phyloP scores from a whole-genome alignment of 2,888 invertebrate species.

The Drosophila colorata region DNA sequence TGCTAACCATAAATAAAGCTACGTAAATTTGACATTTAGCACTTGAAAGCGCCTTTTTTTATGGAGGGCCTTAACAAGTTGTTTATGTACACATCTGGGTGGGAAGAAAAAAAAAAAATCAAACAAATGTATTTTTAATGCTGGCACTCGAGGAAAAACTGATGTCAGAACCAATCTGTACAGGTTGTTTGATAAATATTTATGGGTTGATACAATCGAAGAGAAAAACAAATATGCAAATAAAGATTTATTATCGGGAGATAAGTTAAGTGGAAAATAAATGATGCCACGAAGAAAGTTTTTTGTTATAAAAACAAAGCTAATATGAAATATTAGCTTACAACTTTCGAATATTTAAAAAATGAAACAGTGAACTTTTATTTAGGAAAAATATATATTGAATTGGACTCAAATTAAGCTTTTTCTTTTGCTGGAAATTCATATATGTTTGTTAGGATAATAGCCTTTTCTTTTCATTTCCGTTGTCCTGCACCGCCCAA shows the following conservation, averaged over 20 bases:
- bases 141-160: constrained; percentile 42
- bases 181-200: constrained; percentile 20
- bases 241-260: not conserved
- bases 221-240: constrained; percentile 3
- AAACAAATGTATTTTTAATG: constrained; percentile 45
- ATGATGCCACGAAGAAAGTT: not conserved
- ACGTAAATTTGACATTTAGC: constrained; percentile 56
- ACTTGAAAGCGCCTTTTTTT: constrained; percentile 61
- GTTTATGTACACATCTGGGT: constrained; percentile 34
- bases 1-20: constrained; percentile 49
- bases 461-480: not conserved
- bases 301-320: not conserved
- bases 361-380: no score
- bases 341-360: no score
- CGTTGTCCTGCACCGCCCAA: constrained; percentile 20
- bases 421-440: not conserved
- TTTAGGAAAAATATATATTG: no score
- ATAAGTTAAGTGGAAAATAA: constrained; percentile 3
- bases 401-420: no score
- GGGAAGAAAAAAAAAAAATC: constrained; percentile 4
- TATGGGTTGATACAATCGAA: constrained; percentile 8
- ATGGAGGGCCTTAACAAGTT: constrained; percentile 50
- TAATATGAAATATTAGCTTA: no score
- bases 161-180: constrained; percentile 35
- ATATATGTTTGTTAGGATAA: constrained; percentile 12